A percentile compares a stretch with the other conserved stretches of the same genome.
These are phyloP conservation scores for Mechanitis messenoides DNA, from an alignment of 2,888 invertebrate species.

Conservation along the genomic window DNA sequence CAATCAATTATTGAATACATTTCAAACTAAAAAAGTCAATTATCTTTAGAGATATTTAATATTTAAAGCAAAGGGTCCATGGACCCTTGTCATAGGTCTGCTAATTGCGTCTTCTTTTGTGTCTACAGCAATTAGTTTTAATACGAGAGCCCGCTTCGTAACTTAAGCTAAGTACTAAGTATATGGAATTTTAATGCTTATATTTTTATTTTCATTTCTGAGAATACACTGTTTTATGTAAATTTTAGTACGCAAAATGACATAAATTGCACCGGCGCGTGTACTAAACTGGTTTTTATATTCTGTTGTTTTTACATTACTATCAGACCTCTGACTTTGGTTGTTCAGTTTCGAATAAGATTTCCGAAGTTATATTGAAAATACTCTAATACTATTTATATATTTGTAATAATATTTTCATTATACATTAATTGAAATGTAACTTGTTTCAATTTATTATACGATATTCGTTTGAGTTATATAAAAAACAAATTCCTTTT, in stretches of 20 bases:
- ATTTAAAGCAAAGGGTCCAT: neutral
- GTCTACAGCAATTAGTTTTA: constrained; percentile 29
- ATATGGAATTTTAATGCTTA: constrained; percentile 29
- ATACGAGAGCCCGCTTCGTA: constrained; percentile 20
- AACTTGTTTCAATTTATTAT: no score
- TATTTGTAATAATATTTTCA: no score
- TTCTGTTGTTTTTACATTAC: neutral
- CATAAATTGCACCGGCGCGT: constrained; percentile 5
- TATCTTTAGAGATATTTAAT: constrained; percentile 3
- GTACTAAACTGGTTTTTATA: neutral
- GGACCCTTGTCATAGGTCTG: neutral
- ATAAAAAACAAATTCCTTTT: no score
- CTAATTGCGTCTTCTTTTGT: constrained; percentile 17
- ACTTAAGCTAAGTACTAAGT: constrained; percentile 24
- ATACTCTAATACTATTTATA: no score
- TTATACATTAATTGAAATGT: no score
- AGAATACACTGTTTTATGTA: constrained; percentile 13
- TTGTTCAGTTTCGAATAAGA: neutral
- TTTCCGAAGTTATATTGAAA: no score
- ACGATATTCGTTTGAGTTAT: no score
- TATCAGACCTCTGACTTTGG: neutral
- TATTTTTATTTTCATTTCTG: constrained; percentile 26
- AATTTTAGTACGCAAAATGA: neutral
- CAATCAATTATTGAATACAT: no score
- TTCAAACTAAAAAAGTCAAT: neutral